These are phyloP conservation scores for Drosophila ochracea DNA, from an alignment of 2,888 invertebrate genomes.

Conservation along the genomic window DNA sequence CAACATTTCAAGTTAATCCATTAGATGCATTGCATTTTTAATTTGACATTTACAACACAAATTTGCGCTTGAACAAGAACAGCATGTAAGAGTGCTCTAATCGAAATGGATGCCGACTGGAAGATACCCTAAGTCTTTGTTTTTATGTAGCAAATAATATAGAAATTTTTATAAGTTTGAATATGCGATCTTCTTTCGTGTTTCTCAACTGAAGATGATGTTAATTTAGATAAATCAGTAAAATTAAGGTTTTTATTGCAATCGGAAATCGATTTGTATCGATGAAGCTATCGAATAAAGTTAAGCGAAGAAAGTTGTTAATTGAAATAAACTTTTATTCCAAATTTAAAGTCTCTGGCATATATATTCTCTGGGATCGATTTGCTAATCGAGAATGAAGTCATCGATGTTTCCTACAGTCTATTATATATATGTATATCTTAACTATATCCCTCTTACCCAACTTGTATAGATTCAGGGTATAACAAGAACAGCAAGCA, in stretches of 20 bases:
- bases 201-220: neutral
- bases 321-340: neutral
- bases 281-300: neutral
- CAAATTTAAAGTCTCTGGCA: neutral
- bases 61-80: constrained; percentile 47
- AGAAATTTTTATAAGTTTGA: accelerated
- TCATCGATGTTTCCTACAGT: neutral
- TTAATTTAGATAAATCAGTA: accelerated
- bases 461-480: neutral
- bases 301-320: neutral
- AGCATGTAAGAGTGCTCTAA: neutral
- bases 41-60: constrained; percentile 77
- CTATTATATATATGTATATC: neutral
- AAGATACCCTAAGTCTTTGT: neutral
- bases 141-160: accelerated
- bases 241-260: neutral
- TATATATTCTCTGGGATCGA: neutral
- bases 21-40: constrained; percentile 78
- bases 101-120: neutral
- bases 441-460: neutral
- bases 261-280: neutral
- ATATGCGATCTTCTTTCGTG: neutral
- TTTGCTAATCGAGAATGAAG: accelerated
- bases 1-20: constrained; percentile 71
- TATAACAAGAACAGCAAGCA: constrained; percentile 26